Conservation (phyloP, 2,113 vertebrate genomes). For the Sorex araneus region DNA sequence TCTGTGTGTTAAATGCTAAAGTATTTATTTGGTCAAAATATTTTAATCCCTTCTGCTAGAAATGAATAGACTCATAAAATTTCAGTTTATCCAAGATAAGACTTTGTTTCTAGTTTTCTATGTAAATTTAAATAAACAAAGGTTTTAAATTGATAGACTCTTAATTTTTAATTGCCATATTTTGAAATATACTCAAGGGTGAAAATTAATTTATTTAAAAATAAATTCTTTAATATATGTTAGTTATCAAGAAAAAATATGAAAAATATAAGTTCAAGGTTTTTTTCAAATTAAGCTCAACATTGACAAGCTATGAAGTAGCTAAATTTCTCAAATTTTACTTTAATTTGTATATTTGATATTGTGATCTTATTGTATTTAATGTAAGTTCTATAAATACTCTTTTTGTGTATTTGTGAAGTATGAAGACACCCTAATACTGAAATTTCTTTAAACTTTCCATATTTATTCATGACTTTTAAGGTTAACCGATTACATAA, state of each 20-base stretch:
- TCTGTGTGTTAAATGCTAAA: slow-evolving; percentile 24
- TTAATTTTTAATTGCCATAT: neutral
- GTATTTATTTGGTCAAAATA: slow-evolving; percentile 34
- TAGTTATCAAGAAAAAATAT: slow-evolving; percentile 33
- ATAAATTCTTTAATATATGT: neutral
- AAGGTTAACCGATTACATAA: neutral
- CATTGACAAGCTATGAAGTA: slow-evolving; percentile 42
- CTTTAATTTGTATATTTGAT: slow-evolving; percentile 9
- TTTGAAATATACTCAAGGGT: slow-evolving; percentile 49
- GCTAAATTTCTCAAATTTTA: neutral
- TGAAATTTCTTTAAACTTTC: neutral
- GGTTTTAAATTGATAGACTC: slow-evolving; percentile 15
- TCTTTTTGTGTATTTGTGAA: neutral
- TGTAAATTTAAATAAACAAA: slow-evolving; percentile 30
- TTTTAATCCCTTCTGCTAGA: neutral
- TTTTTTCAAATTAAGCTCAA: slow-evolving; percentile 24
- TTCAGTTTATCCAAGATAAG: slow-evolving; percentile 32
- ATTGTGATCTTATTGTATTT: slow-evolving; percentile 47
- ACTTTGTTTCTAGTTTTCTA: slow-evolving; percentile 44
- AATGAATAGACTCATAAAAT: slow-evolving; percentile 42
- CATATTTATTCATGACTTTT: neutral
- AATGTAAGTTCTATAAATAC: slow-evolving; percentile 17
- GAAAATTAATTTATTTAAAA: slow-evolving; percentile 23
- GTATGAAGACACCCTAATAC: neutral
- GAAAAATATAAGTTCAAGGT: slow-evolving; percentile 12